A percentile compares a stretch with the other conserved stretches of the same genome.
Conservation (phyloP, 2,797 vertebrate genomes). For the Pantherophis alleghaniensis region DNA sequence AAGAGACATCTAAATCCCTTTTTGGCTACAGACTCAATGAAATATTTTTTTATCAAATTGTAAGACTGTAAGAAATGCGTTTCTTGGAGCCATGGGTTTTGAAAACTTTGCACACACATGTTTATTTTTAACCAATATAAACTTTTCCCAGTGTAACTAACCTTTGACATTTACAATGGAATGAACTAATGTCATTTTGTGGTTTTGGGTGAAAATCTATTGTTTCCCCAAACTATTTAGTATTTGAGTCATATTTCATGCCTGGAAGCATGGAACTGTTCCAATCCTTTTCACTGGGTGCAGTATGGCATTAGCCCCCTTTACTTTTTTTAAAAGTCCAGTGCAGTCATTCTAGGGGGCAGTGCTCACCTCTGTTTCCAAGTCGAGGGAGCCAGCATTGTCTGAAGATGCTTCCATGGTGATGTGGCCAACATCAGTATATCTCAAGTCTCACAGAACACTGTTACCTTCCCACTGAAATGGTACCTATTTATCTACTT, state of each 20-base stretch:
- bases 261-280: neutral
- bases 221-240: neutral
- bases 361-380: neutral
- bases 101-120: accelerated
- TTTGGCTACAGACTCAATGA: neutral
- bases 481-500: neutral
- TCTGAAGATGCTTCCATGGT: neutral
- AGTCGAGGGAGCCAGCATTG: neutral
- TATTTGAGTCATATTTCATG: neutral
- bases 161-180: neutral
- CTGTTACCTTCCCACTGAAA: neutral
- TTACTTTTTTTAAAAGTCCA: neutral
- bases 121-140: constrained; percentile 3
- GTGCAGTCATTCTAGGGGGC: neutral
- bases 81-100: neutral
- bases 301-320: neutral
- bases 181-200: neutral
- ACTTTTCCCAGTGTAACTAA: accelerated
- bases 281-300: neutral
- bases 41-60: neutral
- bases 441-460: neutral
- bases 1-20: neutral
- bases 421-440: neutral
- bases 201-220: neutral
- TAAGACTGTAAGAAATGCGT: neutral